Evolutionary conservation across 2,113 vertebrate species (phyloP).

Genomic region (Vidua chalybeata): DNA sequence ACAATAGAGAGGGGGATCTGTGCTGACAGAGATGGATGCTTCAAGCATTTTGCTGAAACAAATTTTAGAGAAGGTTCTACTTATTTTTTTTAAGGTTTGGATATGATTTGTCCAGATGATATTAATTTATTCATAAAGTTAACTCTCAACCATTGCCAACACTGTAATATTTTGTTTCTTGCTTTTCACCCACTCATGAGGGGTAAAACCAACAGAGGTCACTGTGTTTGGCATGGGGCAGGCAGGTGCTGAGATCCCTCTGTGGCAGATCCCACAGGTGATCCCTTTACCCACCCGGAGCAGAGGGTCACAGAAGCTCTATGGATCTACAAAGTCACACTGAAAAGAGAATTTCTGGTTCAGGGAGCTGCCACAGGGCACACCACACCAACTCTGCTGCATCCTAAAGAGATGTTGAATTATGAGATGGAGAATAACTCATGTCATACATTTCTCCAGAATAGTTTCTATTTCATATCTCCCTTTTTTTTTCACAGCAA

Average conservation of each 20-base stretch:
- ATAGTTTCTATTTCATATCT: constrained; percentile 11
- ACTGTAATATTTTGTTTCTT: not conserved
- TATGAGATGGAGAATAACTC: not conserved
- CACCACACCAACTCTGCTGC: not conserved
- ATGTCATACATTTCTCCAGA: not conserved
- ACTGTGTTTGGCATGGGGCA: not conserved
- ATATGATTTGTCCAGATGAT: not conserved
- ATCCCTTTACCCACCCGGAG: accelerated
- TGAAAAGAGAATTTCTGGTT: not conserved
- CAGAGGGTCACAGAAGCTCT: not conserved
- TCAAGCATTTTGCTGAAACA: not conserved
- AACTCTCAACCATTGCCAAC: not conserved
- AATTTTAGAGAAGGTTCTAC: not conserved
- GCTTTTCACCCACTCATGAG: not conserved
- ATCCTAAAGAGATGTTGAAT: not conserved
- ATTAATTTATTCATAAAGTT: not conserved
- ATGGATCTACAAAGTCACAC: not conserved
- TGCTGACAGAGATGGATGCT: not conserved
- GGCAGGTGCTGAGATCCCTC: not conserved
- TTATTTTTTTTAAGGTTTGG: not conserved
- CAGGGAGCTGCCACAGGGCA: not conserved
- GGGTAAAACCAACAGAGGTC: not conserved
- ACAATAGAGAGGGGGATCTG: constrained; percentile 21
- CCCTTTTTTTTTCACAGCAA: not conserved
- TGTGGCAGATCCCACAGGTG: not conserved